Evolutionary conservation across 1,140 invertebrate species (phyloP).

Genomic region (Ectropis grisescens): DNA sequence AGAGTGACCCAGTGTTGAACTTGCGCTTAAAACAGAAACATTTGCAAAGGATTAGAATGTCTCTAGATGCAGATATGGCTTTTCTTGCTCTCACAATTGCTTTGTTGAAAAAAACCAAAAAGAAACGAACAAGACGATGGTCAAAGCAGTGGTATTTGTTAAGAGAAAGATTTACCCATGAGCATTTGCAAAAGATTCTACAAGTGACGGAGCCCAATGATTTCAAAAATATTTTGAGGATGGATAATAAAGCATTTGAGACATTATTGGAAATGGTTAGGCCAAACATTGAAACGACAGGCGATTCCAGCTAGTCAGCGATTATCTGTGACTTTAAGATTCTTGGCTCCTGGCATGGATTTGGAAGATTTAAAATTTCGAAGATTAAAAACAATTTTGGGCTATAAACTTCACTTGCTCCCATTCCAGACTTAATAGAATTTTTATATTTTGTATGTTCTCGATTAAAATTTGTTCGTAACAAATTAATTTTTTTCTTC

Average conservation of each 20-base stretch:
- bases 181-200: not conserved
- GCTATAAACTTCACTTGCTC: not conserved
- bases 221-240: not conserved
- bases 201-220: not conserved
- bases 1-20: no score
- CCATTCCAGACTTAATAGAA: not conserved
- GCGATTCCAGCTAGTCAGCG: not conserved
- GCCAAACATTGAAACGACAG: not conserved
- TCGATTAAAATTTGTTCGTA: constrained; percentile 9
- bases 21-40: not conserved
- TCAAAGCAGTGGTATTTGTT: not conserved
- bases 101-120: not conserved
- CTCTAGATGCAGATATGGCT: not conserved
- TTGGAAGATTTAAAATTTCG: not conserved
- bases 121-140: not conserved
- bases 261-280: not conserved
- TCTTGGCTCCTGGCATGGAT: not conserved
- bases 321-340: not conserved
- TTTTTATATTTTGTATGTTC: constrained; percentile 3
- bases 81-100: not conserved
- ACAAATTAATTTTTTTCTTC: constrained; percentile 8
- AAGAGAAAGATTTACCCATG: not conserved
- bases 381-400: not conserved
- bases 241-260: not conserved
- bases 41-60: not conserved